Conservation (phyloP, 2,797 vertebrate species). For the Martes flavigula region DNA sequence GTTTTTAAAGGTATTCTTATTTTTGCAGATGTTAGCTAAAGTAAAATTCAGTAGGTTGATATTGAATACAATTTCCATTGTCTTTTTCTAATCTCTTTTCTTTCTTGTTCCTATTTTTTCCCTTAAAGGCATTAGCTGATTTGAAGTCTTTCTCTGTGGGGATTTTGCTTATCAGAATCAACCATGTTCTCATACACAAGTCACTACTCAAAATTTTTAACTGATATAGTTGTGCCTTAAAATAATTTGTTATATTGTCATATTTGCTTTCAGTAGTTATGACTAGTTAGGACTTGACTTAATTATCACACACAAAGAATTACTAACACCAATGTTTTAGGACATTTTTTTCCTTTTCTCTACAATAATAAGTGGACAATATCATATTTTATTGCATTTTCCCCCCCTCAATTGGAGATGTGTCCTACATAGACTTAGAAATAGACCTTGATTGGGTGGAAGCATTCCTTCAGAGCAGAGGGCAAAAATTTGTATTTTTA, state of each 20-base stretch:
- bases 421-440: constrained; percentile 4
- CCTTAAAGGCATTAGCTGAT: not conserved
- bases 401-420: not conserved
- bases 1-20: not conserved
- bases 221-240: not conserved
- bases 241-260: constrained; percentile 22
- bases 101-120: constrained; percentile 32
- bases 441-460: constrained; percentile 41
- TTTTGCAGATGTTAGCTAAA: constrained; percentile 42
- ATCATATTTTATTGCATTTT: not conserved
- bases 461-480: not conserved
- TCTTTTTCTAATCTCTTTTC: not conserved
- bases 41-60: not conserved
- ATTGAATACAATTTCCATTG: not conserved
- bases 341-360: not conserved
- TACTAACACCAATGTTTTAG: not conserved
- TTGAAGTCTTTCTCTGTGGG: constrained; percentile 32
- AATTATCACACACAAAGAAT: not conserved
- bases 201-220: constrained; percentile 43
- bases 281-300: not conserved
- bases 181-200: not conserved
- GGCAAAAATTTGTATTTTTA: constrained; percentile 13
- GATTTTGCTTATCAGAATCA: constrained; percentile 37
- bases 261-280: constrained; percentile 12
- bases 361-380: not conserved